These are phyloP conservation scores for Dipodomys spectabilis DNA, from an alignment of 2,113 vertebrate genomes.

Conservation along the genomic window DNA sequence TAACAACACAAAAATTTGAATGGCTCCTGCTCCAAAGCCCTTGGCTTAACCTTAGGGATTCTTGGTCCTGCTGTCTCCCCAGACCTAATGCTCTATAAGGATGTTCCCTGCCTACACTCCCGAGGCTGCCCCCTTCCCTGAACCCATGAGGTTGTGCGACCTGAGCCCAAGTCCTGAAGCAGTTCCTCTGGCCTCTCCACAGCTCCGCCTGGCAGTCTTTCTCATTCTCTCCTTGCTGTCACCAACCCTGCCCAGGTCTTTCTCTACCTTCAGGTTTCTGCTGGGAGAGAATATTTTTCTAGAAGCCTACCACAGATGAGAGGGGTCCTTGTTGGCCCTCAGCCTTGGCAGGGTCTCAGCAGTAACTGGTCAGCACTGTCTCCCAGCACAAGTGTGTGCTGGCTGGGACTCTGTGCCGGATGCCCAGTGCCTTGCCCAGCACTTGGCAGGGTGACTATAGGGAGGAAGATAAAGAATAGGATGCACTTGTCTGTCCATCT, in stretches of 20 bases:
- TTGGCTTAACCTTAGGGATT: no score
- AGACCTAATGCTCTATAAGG: rapidly evolving
- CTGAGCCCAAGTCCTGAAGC: no score
- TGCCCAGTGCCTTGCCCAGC: background rate
- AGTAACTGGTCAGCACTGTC: no score
- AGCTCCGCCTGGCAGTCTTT: background rate
- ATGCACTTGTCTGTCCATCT: background rate
- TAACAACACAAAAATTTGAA: no score
- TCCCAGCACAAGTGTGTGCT: background rate
- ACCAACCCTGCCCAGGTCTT: no score
- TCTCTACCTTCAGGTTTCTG: background rate
- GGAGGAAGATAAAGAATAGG: background rate
- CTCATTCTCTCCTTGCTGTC: no score
- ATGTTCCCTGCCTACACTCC: no score
- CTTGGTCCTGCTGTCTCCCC: no score
- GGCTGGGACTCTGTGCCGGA: background rate
- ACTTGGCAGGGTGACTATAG: rapidly evolving
- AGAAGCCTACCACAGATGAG: background rate
- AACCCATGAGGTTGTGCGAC: no score
- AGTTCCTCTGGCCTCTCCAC: background rate
- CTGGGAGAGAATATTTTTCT: background rate
- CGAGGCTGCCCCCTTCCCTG: no score
- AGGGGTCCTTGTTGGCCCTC: no score
- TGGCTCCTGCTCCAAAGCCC: background rate
- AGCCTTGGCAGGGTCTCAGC: background rate